Conservation (phyloP, 2,888 invertebrate species). For the Machimus rusticus region DNA sequence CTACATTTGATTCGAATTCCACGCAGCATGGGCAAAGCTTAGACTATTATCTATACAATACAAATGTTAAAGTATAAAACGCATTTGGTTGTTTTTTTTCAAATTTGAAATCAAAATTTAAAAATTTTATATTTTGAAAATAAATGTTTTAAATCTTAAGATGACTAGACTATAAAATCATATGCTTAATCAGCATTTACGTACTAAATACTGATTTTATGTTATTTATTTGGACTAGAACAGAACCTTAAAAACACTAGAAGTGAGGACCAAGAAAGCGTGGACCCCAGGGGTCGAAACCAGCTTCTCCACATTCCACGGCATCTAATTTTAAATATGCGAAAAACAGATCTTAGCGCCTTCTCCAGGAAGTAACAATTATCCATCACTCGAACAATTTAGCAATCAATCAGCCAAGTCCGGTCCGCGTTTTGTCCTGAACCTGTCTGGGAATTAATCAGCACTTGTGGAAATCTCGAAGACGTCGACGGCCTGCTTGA, state of each 20-base stretch:
- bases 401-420: background rate
- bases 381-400: background rate
- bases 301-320: background rate
- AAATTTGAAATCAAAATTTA: too few relatives aligned
- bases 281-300: background rate
- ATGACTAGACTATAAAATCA: too few relatives aligned
- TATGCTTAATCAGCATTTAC: too few relatives aligned
- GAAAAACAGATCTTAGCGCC: background rate
- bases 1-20: too few relatives aligned
- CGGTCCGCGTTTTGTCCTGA: background rate
- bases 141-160: too few relatives aligned
- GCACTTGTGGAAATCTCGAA: background rate
- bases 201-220: background rate
- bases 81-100: too few relatives aligned
- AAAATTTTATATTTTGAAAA: too few relatives aligned
- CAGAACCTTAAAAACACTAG: background rate
- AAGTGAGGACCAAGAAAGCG: background rate
- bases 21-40: too few relatives aligned
- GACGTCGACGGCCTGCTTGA: background rate
- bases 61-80: too few relatives aligned
- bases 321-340: background rate
- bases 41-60: too few relatives aligned
- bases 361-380: background rate
- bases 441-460: background rate
- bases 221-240: background rate